Percentiles rank a stretch among this genome's conserved stretches.
These are phyloP conservation scores for Amiota minor DNA, from an alignment of 2,888 invertebrate genomes.

Conservation along the genomic window DNA sequence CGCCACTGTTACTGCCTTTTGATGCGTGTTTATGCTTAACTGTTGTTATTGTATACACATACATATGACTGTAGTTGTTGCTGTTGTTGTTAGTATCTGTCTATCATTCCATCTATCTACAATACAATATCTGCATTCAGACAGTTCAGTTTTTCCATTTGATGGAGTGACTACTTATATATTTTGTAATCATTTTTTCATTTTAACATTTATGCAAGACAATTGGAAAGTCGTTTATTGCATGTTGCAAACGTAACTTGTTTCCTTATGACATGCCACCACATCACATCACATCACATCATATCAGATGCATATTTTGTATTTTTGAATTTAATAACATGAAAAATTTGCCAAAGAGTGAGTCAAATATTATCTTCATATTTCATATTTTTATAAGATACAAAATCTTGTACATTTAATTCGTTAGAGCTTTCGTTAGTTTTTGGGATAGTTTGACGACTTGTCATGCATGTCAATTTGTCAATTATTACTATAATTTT, in stretches of 20 bases:
- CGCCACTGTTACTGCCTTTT: neutral
- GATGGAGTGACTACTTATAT: conserved; percentile 3
- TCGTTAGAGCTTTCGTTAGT: neutral
- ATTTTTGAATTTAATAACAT: no score
- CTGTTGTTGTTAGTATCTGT: no score
- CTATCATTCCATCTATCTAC: neutral
- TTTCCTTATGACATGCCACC: conserved; percentile 14
- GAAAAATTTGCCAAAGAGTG: no score
- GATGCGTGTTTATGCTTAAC: no score
- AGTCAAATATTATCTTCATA: conserved; percentile 4
- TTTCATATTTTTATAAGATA: no score
- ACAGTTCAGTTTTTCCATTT: neutral
- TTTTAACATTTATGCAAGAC: conserved; percentile 5
- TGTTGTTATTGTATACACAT: no score
- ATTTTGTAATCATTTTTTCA: conserved; percentile 14
- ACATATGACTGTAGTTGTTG: no score
- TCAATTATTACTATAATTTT: conserved; percentile 23
- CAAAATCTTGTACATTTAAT: no score
- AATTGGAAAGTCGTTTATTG: conserved; percentile 20
- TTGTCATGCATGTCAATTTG: conserved; percentile 31
- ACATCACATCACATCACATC: neutral
- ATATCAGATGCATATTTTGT: no score
- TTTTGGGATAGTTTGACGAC: conserved; percentile 23
- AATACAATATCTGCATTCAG: no score
- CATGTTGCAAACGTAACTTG: conserved; percentile 8